Conservation (phyloP, 2,113 vertebrate genomes). For the Orthonyx spaldingii region DNA sequence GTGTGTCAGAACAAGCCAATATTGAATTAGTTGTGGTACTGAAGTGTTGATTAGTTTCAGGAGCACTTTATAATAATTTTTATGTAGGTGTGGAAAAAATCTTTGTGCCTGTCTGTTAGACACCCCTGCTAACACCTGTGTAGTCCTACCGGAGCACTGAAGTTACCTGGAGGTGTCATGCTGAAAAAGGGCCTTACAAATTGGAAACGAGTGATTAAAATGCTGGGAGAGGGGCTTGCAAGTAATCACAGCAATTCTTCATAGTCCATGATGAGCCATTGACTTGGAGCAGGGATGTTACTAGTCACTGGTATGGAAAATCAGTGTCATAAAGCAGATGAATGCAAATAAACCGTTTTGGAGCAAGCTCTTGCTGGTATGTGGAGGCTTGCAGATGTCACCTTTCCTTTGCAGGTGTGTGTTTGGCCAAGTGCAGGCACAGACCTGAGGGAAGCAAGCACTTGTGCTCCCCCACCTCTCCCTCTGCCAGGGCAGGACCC, state of each 20-base stretch:
- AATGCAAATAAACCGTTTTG: neutral
- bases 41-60: neutral
- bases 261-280: rapidly evolving
- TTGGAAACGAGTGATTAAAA: neutral
- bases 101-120: neutral
- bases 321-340: neutral
- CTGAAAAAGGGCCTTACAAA: neutral
- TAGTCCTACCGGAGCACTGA: neutral
- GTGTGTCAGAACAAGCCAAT: neutral
- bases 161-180: neutral
- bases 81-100: neutral
- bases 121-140: neutral
- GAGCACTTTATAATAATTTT: neutral
- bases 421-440: neutral
- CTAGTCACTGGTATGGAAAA: neutral
- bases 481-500: neutral
- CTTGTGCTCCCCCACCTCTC: neutral
- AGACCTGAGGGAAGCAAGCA: rapidly evolving
- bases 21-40: neutral
- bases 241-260: neutral
- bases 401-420: neutral
- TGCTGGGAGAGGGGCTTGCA: neutral
- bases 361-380: neutral
- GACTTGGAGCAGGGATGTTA: neutral
- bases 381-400: neutral